Evolutionary conservation across 92 coral and sea anemone species (phyloP).

Genomic region (Bergia sp.): DNA sequence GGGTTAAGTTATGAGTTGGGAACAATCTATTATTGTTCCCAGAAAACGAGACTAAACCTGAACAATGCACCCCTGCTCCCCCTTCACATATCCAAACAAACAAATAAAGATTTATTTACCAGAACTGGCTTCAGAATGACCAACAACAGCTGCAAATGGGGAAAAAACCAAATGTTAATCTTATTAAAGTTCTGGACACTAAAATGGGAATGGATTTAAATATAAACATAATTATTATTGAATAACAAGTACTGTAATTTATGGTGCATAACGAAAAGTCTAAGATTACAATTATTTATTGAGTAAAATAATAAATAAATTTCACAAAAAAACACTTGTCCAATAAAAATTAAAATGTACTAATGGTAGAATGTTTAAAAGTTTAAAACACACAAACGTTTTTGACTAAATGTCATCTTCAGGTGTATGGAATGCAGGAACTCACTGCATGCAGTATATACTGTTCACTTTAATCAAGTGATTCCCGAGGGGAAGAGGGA

Average conservation of each 20-base stretch:
- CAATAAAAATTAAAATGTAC: neutral
- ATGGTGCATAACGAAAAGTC: neutral
- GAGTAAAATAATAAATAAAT: too few relatives aligned
- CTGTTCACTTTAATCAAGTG: neutral
- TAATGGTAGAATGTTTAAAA: too few relatives aligned
- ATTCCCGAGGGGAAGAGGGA: neutral
- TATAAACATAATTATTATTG: neutral
- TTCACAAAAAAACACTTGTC: neutral
- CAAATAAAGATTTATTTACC: conserved; percentile 17
- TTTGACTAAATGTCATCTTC: too few relatives aligned
- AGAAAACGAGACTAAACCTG: neutral
- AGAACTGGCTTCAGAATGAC: conserved; percentile 1
- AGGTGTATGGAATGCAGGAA: too few relatives aligned
- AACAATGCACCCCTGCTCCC: too few relatives aligned
- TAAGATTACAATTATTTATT: too few relatives aligned
- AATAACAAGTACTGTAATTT: neutral
- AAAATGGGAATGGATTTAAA: neutral
- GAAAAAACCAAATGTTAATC: neutral
- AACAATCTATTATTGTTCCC: conserved; percentile 2
- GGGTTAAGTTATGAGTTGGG: neutral
- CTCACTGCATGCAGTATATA: neutral
- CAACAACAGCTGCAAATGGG: conserved; percentile 5
- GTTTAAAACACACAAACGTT: too few relatives aligned
- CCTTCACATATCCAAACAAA: neutral
- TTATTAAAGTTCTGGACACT: neutral